Percentiles rank a stretch among this genome's conserved stretches.
Conservation (phyloP, 2,888 invertebrate species). For the Eutolmus rufibarbis region DNA sequence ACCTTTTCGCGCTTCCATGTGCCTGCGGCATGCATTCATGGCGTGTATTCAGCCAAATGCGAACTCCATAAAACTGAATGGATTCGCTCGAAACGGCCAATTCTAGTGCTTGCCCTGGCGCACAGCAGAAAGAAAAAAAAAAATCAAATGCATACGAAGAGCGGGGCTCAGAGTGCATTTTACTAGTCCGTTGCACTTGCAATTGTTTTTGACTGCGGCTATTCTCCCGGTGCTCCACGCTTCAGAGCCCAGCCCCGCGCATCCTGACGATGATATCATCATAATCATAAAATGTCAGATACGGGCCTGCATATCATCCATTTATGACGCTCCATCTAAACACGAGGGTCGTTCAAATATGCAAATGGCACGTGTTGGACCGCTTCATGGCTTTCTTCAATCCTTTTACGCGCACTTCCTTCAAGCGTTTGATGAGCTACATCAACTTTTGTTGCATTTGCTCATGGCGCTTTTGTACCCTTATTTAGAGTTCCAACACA, state of each 20-base stretch:
- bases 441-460: constrained; percentile 14
- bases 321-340: constrained; percentile 41
- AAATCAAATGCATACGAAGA: constrained; percentile 31
- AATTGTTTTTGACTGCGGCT: constrained; percentile 42
- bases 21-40: constrained; percentile 25
- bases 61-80: constrained; percentile 40
- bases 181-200: constrained; percentile 47
- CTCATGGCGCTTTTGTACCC: not conserved
- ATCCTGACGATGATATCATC: constrained; percentile 39
- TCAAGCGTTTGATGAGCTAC: constrained; percentile 42
- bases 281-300: constrained; percentile 41
- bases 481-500: not conserved
- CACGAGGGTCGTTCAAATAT: constrained; percentile 30
- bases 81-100: constrained; percentile 34
- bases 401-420: constrained; percentile 43
- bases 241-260: not conserved
- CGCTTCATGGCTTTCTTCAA: constrained; percentile 42
- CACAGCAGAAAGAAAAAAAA: not conserved
- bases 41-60: constrained; percentile 29
- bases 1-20: not conserved
- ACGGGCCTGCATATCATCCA: constrained; percentile 33
- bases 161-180: constrained; percentile 40
- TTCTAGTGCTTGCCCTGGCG: not conserved
- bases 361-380: constrained; percentile 40
- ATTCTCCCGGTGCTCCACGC: not conserved